phyloP scores from a whole-genome alignment of 2,888 invertebrate species.

The Orthosia cruda region DNA sequence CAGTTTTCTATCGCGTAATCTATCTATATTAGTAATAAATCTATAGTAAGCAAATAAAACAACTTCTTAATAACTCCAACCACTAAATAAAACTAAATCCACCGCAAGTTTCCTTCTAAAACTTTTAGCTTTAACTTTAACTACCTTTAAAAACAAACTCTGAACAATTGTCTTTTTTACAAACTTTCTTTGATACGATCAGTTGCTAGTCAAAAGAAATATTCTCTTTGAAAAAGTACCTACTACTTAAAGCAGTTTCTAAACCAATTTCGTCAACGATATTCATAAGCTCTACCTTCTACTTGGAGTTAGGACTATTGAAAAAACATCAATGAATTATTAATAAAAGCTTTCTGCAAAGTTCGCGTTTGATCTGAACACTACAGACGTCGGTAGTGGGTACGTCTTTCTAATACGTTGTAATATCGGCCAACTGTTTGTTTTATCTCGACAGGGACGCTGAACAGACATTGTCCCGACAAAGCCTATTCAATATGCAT shows the following conservation, averaged over 20 bases:
- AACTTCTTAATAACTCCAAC: slow-evolving; percentile 7
- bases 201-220: slow-evolving; percentile 42
- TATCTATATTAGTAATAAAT: no score
- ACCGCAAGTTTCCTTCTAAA: slow-evolving; percentile 17
- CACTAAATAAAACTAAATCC: slow-evolving; percentile 30
- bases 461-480: slow-evolving; percentile 58
- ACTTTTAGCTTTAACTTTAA: slow-evolving; percentile 20
- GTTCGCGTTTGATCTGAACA: slow-evolving; percentile 49
- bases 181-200: slow-evolving; percentile 19
- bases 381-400: slow-evolving; percentile 12
- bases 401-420: slow-evolving; percentile 41
- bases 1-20: not conserved
- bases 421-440: slow-evolving; percentile 50
- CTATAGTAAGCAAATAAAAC: slow-evolving; percentile 14
- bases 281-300: slow-evolving; percentile 20
- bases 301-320: slow-evolving; percentile 14
- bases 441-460: slow-evolving; percentile 49
- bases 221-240: slow-evolving; percentile 9
- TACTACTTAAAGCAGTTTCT: not conserved
- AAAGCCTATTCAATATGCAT: slow-evolving; percentile 73
- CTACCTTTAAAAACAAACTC: slow-evolving; percentile 10
- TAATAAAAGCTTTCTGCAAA: slow-evolving; percentile 45
- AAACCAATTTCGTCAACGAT: slow-evolving; percentile 28
- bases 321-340: slow-evolving; percentile 35
- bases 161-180: slow-evolving; percentile 30